These are phyloP conservation scores for Simalia tracyae DNA, from an alignment of 2,797 vertebrate genomes.

Conservation along the genomic window DNA sequence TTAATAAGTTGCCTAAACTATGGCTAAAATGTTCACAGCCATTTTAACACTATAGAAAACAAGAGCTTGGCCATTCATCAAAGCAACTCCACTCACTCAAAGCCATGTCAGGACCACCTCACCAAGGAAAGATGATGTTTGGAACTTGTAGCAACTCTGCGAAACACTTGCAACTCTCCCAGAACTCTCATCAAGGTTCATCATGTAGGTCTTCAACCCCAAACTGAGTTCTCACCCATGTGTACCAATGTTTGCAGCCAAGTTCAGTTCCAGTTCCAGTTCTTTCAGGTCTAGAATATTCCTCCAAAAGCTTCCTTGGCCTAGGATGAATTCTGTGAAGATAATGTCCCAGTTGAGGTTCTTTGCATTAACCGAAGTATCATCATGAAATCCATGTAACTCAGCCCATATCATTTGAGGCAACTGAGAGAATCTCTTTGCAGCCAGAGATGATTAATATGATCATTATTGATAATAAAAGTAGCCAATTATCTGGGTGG, in stretches of 20 bases:
- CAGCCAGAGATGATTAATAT: neutral
- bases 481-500: neutral
- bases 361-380: neutral
- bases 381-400: neutral
- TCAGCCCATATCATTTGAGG: neutral
- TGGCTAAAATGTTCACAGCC: conserved; percentile 43
- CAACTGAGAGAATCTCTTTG: neutral
- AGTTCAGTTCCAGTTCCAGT: neutral
- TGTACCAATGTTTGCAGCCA: neutral
- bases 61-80: conserved; percentile 19
- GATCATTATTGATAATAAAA: neutral
- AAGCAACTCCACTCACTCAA: neutral
- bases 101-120: neutral
- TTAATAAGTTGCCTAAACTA: conserved; percentile 70
- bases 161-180: neutral
- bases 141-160: neutral
- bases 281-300: neutral
- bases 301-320: neutral
- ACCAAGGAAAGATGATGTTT: neutral
- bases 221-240: neutral
- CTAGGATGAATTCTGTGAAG: neutral
- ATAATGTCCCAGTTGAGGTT: neutral
- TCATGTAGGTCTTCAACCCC: neutral
- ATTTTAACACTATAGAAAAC: conserved; percentile 46
- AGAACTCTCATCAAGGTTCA: neutral